These are phyloP conservation scores for Batillaria attramentaria DNA, from an alignment of 1,140 invertebrate species.

Conservation along the genomic window DNA sequence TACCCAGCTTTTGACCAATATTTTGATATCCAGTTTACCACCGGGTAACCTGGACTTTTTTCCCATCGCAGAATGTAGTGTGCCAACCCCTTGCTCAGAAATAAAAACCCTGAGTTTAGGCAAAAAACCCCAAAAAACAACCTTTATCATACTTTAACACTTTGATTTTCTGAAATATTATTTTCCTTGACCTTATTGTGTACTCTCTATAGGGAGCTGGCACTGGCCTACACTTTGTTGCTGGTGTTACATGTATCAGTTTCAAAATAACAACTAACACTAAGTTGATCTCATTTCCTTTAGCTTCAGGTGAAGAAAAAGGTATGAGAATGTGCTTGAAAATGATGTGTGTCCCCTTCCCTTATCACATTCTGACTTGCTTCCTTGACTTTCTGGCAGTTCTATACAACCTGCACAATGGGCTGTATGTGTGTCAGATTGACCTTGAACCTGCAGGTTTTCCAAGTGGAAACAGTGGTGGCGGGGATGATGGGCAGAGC, in stretches of 20 bases:
- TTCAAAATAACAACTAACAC: no score
- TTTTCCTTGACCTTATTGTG: no score
- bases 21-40: neutral
- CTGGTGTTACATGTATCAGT: no score
- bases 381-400: neutral
- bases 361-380: no score
- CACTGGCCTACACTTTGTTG: no score
- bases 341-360: no score
- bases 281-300: no score
- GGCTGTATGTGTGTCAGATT: conserved; percentile 23
- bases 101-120: neutral
- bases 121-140: no score
- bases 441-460: conserved; percentile 23
- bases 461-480: neutral
- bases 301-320: neutral
- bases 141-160: no score
- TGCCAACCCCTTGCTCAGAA: neutral
- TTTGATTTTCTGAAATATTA: no score
- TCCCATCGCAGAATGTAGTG: neutral
- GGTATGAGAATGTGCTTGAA: neutral
- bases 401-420: conserved; percentile 8
- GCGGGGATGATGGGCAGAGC: no score
- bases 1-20: neutral
- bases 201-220: no score
- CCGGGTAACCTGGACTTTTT: neutral